Evolutionary conservation across 2,888 invertebrate genomes (phyloP), one percentile per base, ranked within the genome.

Genomic region (Graphium colonna): DNA sequence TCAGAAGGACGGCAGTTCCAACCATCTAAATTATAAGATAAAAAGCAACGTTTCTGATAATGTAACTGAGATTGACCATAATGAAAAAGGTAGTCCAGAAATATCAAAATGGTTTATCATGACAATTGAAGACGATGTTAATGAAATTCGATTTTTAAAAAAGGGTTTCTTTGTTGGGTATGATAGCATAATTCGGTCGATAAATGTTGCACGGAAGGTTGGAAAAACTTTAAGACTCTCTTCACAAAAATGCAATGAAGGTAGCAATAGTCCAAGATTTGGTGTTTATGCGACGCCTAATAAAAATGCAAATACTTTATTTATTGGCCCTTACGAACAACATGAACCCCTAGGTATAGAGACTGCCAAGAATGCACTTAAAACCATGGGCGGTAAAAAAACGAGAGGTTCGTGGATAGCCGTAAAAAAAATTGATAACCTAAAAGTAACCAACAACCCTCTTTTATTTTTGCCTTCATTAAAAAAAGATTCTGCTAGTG

Each of bases 91-190:
- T 33, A 36, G 12, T 36, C 1, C 33, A 4, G 40, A 46, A 73
- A 26, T 67, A 66, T 88, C 85, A 21, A 87, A 84, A 73, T 92
- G 92, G 92, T 90, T 91, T 62, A 77, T 92, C 55, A 83, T 92
- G 75, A 88, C 77, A 40, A 60, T 92, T 38, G 90, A 91, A 74
- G 80, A 90, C 52, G 90, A 90, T 69, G 92, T 92, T 67, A 73
- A 69, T 13, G 90, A 90, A 67, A 78, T 92, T 44, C 77, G 84
- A 49, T 91, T 92, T 64, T 77, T 74, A 53, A 79, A 77, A 40
- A 85, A 78, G 64, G 84, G 90, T 0, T 91, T 91, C 65, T 90
- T 90, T 51, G 91, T 92, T 0, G 91, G 89, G 70, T 75, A 82
- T 65, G 89, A 85, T 52, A 88, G 90, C 64, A 78, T 92, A 59